A percentile compares a stretch with the other conserved stretches of the same genome.
These are phyloP conservation scores for Paracyclopina nana DNA, from an alignment of 1,140 invertebrate genomes.

Conservation along the genomic window DNA sequence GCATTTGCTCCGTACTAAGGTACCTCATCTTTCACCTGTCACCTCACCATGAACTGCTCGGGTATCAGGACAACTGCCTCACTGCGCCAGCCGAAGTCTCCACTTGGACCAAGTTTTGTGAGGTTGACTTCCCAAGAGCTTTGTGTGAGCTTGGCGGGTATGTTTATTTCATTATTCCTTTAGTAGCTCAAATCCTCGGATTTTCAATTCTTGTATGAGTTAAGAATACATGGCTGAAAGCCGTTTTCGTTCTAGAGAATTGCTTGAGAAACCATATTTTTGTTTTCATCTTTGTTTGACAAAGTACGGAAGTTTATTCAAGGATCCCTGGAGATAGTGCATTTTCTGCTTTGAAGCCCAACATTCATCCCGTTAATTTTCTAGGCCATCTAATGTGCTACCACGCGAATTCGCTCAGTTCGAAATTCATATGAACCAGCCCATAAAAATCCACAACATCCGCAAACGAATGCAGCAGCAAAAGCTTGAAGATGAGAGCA, in stretches of 20 bases:
- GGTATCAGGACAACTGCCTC: slow-evolving; percentile 32
- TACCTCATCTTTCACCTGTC: not conserved
- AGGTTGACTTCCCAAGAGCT: slow-evolving; percentile 48
- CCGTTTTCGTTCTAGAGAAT: too few relatives aligned
- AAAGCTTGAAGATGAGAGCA: too few relatives aligned
- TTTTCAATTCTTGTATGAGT: too few relatives aligned
- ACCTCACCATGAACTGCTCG: not conserved
- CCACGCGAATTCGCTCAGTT: slow-evolving; percentile 46
- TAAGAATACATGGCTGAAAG: too few relatives aligned
- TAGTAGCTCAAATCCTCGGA: too few relatives aligned
- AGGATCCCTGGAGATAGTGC: too few relatives aligned
- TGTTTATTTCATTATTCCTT: too few relatives aligned
- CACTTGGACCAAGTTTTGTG: slow-evolving; percentile 78
- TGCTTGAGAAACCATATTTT: too few relatives aligned
- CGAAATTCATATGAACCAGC: slow-evolving; percentile 64
- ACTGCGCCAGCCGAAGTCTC: slow-evolving; percentile 61
- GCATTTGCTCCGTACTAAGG: slow-evolving; percentile 3
- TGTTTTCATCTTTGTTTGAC: too few relatives aligned
- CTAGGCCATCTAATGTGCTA: too few relatives aligned
- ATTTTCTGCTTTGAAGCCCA: slow-evolving; percentile 13
- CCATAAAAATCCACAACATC: slow-evolving; percentile 64
- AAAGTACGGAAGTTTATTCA: too few relatives aligned
- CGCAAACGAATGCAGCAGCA: slow-evolving; percentile 44
- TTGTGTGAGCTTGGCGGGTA: slow-evolving; percentile 25
- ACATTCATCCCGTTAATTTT: not conserved